Percentiles rank a stretch among this genome's conserved stretches.
Evolutionary conservation across 1,140 invertebrate species (phyloP).

Genomic region (Neodiprion fabricii): DNA sequence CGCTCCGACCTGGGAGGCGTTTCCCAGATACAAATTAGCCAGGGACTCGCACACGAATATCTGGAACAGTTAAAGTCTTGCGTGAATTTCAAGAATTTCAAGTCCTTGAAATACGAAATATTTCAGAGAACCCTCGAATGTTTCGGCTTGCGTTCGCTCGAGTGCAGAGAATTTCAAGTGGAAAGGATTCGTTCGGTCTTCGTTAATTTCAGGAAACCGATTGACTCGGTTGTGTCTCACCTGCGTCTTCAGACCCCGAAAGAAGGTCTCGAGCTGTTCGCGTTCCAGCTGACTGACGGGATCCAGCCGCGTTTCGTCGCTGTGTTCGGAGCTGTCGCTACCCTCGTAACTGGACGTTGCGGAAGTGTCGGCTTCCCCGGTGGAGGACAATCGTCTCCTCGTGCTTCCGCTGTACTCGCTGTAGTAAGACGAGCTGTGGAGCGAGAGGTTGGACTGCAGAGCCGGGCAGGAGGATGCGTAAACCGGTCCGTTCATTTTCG

Average conservation of each 20-base stretch:
- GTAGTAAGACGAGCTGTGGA: slow-evolving; percentile 50
- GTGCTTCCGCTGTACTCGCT: slow-evolving; percentile 51
- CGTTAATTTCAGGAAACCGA: neutral
- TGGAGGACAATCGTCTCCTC: slow-evolving; percentile 55
- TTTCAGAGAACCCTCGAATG: neutral
- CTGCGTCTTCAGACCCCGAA: slow-evolving; percentile 78
- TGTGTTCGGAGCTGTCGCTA: slow-evolving; percentile 54
- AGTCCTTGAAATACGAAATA: neutral
- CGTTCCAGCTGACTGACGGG: slow-evolving; percentile 74
- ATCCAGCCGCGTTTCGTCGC: slow-evolving; percentile 54
- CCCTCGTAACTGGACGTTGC: slow-evolving; percentile 60
- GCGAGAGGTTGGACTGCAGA: slow-evolving; percentile 48
- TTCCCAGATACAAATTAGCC: slow-evolving; percentile 79
- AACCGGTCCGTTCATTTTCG: slow-evolving; percentile 44
- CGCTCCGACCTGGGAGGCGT: slow-evolving; percentile 62
- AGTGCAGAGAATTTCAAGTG: neutral
- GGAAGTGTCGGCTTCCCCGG: slow-evolving; percentile 61
- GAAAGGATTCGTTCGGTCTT: slow-evolving; percentile 12
- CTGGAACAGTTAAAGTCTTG: slow-evolving; percentile 52
- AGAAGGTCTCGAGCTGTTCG: slow-evolving; percentile 80
- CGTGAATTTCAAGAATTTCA: slow-evolving; percentile 21
- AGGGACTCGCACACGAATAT: slow-evolving; percentile 81
- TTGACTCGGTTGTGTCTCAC: slow-evolving; percentile 48
- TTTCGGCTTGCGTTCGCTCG: neutral
- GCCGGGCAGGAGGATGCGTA: slow-evolving; percentile 50